Evolutionary conservation across 2,888 invertebrate species (phyloP), one percentile per base, ranked within the genome.

Genomic region (Agriopis aurantiaria): DNA sequence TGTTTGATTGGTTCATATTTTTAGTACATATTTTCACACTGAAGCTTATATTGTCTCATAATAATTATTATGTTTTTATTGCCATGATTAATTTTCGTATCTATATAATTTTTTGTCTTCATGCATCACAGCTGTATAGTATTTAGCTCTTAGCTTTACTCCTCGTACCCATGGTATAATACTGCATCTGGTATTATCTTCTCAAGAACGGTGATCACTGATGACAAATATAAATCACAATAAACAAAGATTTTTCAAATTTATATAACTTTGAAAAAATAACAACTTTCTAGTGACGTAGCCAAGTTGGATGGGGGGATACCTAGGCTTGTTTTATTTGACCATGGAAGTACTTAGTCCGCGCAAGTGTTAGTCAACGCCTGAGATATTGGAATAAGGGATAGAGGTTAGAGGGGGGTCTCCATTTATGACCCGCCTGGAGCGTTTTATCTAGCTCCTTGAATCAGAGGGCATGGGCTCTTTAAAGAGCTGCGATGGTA

Each of bases 41-140:
- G 17, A 51, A 23, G 23, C 23, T 52, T 11, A 4, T 33, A 11
- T 10, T 52, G 9, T 33, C 0, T 43, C 43, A 43, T 43, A 43
- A 7, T 48, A 11, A 12, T 17, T 9, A n/a, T 17, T 49, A 14
- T 14, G 17, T 51, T 17, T 0, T 17, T 10, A 17, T 14, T 49
- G 49, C 5, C 40, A 1, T 40, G 40, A 12, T 12, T 40, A 7
- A n/a, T 40, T 40, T 55, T 55, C 55, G 3, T 40, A 8, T 55
- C 33, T 2, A 53, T 33, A 0, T 40, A 10, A 8, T 40, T n/a
- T 8, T 12, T 12, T 40, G 8, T 40, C 12, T 40, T 40, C 40
- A 55, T 55, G 8, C 55, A 40, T 40, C 55, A n/a, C 40, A 55
- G 40, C 55, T 55, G 40, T 40, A 40, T 55, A 55, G 40, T n/a